Percentiles rank a stretch among this genome's conserved stretches.
Evolutionary conservation across 1,140 invertebrate species (phyloP).

Genomic region (Rhysida immarginata): DNA sequence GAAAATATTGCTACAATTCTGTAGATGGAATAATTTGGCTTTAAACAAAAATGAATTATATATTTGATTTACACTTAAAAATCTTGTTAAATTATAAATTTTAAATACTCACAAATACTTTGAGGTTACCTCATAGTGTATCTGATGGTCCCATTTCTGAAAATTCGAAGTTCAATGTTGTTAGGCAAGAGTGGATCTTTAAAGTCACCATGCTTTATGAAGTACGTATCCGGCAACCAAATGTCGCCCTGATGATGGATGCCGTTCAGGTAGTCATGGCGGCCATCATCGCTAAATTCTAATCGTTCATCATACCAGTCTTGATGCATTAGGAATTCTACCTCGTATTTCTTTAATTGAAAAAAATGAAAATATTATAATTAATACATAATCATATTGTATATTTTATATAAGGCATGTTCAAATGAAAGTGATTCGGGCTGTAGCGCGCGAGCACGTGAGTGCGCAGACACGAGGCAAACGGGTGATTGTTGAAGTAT

Average conservation of each 20-base stretch:
- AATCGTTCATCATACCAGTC: slow-evolving; percentile 78
- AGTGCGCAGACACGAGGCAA: no score
- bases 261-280: slow-evolving; percentile 72
- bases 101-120: neutral
- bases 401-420: no score
- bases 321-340: slow-evolving; percentile 78
- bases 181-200: slow-evolving; percentile 79
- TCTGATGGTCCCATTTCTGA: slow-evolving; percentile 77
- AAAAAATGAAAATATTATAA: slow-evolving; percentile 11
- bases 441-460: no score
- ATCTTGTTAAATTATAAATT: neutral
- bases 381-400: no score
- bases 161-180: slow-evolving; percentile 77
- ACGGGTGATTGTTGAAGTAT: no score
- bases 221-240: slow-evolving; percentile 85
- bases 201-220: slow-evolving; percentile 89
- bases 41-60: neutral
- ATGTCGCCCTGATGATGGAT: slow-evolving; percentile 77
- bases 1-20: neutral
- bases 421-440: no score
- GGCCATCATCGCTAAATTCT: slow-evolving; percentile 64
- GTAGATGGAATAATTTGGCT: neutral
- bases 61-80: neutral
- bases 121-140: slow-evolving; percentile 65
- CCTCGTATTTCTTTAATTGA: slow-evolving; percentile 72